Conservation (phyloP, 35 echinoderm and acorn worm species). For the Nesometra sesokonis region DNA sequence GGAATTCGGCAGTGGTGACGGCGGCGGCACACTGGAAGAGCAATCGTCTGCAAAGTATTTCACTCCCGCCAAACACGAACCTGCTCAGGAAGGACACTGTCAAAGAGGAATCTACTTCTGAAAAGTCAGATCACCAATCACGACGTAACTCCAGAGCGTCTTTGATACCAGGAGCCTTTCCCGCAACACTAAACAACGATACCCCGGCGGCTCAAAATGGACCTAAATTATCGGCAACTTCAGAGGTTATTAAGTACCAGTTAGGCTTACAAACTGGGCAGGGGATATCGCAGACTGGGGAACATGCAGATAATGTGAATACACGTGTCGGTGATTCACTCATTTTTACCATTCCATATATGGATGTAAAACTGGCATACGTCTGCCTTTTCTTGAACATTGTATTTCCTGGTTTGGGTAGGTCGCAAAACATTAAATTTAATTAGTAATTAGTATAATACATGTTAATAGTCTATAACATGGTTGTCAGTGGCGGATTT, state of each 20-base stretch:
- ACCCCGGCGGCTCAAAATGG: neutral
- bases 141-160: neutral
- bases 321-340: neutral
- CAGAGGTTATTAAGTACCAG: neutral
- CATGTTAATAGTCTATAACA: too few relatives aligned
- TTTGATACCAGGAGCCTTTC: neutral
- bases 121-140: neutral
- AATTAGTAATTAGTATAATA: too few relatives aligned
- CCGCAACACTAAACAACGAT: neutral
- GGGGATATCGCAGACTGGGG: neutral
- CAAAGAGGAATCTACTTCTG: neutral
- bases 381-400: constrained; percentile 43
- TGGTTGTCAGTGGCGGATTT: too few relatives aligned
- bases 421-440: too few relatives aligned
- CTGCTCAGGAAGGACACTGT: neutral
- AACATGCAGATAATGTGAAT: neutral
- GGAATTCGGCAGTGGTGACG: neutral
- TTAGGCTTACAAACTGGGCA: neutral
- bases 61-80: neutral
- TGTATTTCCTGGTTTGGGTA: constrained; percentile 45
- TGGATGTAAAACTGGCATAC: constrained; percentile 34
- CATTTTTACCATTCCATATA: constrained; percentile 36
- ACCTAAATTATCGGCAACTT: neutral
- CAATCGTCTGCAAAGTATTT: neutral
- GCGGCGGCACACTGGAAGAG: neutral